These are phyloP conservation scores for Harpalus rubripes DNA, from an alignment of 2,888 invertebrate species.

Conservation along the genomic window DNA sequence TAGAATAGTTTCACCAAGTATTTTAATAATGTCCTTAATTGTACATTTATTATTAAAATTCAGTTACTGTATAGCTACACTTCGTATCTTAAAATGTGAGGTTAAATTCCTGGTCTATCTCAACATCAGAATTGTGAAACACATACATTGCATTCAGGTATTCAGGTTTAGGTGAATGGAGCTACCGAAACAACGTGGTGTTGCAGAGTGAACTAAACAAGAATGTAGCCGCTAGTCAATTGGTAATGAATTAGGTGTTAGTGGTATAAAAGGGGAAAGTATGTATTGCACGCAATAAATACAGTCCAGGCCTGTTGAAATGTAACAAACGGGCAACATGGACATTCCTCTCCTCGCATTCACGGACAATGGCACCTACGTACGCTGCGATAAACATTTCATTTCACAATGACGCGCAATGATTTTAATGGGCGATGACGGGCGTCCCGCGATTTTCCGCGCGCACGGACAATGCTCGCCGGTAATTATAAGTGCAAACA, in stretches of 20 bases:
- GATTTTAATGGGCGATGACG: constrained; percentile 77
- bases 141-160: not conserved
- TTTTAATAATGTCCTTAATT: no score
- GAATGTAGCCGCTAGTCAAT: constrained; percentile 10
- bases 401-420: constrained; percentile 74
- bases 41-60: no score
- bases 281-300: constrained; percentile 38
- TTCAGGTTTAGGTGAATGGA: not conserved
- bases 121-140: no score
- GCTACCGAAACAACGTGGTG: not conserved
- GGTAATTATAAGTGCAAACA: constrained; percentile 66
- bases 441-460: constrained; percentile 63
- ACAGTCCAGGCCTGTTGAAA: constrained; percentile 42
- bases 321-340: constrained; percentile 39
- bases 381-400: constrained; percentile 72
- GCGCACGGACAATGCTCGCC: constrained; percentile 55
- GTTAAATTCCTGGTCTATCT: no score
- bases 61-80: no score
- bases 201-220: constrained; percentile 6
- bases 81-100: no score
- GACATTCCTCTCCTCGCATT: constrained; percentile 49
- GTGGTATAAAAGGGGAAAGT: constrained; percentile 28
- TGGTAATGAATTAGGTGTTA: constrained; percentile 35
- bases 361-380: constrained; percentile 69
- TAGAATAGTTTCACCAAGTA: no score